Evolutionary conservation across 2,888 invertebrate genomes (phyloP).

Genomic region (Euplexia lucipara): DNA sequence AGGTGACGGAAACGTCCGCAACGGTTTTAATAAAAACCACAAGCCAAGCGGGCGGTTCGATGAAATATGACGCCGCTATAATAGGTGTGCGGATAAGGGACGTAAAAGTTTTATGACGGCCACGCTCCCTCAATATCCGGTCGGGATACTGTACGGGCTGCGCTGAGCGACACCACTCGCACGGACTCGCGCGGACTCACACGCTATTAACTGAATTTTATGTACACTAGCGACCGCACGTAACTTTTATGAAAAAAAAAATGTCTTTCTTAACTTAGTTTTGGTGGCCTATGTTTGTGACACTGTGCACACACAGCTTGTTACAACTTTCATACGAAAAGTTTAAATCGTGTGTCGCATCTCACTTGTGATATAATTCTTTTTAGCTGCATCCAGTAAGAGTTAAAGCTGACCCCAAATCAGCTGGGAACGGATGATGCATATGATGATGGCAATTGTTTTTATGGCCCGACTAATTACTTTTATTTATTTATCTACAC

Average conservation of each 20-base stretch:
- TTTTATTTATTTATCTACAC: too few relatives aligned
- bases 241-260: conserved; percentile 30
- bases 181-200: conserved; percentile 50
- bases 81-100: conserved; percentile 72
- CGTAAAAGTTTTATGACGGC: conserved; percentile 78
- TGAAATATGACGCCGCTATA: conserved; percentile 72
- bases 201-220: conserved; percentile 66
- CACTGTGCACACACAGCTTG: background rate
- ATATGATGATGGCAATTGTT: too few relatives aligned
- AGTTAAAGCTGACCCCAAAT: too few relatives aligned
- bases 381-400: background rate
- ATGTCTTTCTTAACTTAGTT: conserved; percentile 48
- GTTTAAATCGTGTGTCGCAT: background rate
- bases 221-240: conserved; percentile 51
- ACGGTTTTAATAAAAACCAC: conserved; percentile 70
- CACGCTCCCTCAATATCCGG: conserved; percentile 71
- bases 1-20: conserved; percentile 68
- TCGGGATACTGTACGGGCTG: conserved; percentile 51
- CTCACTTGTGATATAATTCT: background rate
- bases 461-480: too few relatives aligned
- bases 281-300: conserved; percentile 5
- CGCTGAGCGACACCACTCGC: conserved; percentile 48
- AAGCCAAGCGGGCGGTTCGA: conserved; percentile 59
- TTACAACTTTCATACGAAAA: conserved; percentile 4
- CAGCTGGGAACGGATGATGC: too few relatives aligned